Base-by-base conservation (phyloP, 2,888 invertebrate species). In the Drosophila emarginata region DNA sequence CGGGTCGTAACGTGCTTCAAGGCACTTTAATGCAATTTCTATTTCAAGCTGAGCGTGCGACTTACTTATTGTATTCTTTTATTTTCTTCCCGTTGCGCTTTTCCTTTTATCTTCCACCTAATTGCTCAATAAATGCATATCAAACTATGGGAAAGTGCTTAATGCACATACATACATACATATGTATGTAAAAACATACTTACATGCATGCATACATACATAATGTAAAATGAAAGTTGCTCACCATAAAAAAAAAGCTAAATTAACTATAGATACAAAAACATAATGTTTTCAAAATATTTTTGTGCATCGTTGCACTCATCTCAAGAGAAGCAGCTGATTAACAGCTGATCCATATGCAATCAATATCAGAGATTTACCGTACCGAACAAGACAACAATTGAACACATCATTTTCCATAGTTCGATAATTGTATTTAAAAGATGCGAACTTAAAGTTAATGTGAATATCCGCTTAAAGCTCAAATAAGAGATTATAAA, bases 121-220 rank as follows among this genome's bases (percentile, higher is more conserved):
- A 71, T 71, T 71, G 56, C 72, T 12, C 36, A 52, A 60, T 61
- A 36, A 60, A 68, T 68, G 37, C 56, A 65, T 64, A 65, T 54
- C 9, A 65, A 52, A 72, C 51, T 36, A 58, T 71, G 71, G 61
- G 72, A 72, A 72, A 71, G 72, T 72, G 37, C 37, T 21, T 40
- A 12, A 26, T 14, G 26, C 39, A 50, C 37, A 52, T n/a, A 54
- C 12, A 15, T 36, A 28, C 23, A 23, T 23, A 23, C 23, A 23
- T n/a, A 54, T 9, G n/a, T 36, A 28, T 4, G 4, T 23, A 23
- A 2, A 23, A 23, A 23, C 23, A 23, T 23, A 23, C 23, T 2
- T 23, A 23, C 4, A 23, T 23, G 4, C 23, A 23, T 23, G 4
- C 23, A 23, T 23, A 23, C 23, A 23, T 23, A 23, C 23, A 12